phyloP scores from a whole-genome alignment of 2,888 invertebrate species.

The Chrysina gloriosa region DNA sequence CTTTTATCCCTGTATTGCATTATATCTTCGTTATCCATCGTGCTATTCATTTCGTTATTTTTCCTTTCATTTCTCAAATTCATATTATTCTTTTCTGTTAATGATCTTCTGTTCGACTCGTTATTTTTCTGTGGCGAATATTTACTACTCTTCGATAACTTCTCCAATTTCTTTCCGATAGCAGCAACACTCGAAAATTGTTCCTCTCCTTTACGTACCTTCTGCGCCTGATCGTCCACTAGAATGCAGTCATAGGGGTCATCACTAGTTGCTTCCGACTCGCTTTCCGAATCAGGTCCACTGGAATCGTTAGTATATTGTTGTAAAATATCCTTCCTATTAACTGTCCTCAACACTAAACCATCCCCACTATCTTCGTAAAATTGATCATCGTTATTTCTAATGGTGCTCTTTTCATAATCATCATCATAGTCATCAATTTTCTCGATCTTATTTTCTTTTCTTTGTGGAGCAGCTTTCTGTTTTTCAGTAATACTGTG shows the following conservation, averaged over 20 bases:
- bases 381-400: constrained; percentile 70
- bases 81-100: constrained; percentile 51
- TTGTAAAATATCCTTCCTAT: constrained; percentile 78
- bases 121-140: constrained; percentile 60
- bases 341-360: constrained; percentile 77
- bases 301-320: constrained; percentile 72
- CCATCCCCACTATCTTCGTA: constrained; percentile 76
- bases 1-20: constrained; percentile 56
- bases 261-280: constrained; percentile 75
- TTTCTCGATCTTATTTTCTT: constrained; percentile 55
- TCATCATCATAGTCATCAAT: constrained; percentile 47
- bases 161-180: constrained; percentile 63
- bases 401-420: constrained; percentile 50
- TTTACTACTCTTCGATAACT: constrained; percentile 63
- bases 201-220: constrained; percentile 55
- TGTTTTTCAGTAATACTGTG: constrained; percentile 57
- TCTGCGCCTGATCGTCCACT: constrained; percentile 75
- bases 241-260: constrained; percentile 86
- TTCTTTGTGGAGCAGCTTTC: constrained; percentile 60
- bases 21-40: constrained; percentile 54
- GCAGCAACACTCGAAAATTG: constrained; percentile 66
- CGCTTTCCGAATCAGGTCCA: constrained; percentile 73
- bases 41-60: constrained; percentile 44
- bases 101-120: constrained; percentile 54
- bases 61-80: constrained; percentile 51